Percentiles rank a stretch among this genome's conserved stretches.
Conservation (phyloP, 2,888 invertebrate genomes). For the Coenonympha arcania region DNA sequence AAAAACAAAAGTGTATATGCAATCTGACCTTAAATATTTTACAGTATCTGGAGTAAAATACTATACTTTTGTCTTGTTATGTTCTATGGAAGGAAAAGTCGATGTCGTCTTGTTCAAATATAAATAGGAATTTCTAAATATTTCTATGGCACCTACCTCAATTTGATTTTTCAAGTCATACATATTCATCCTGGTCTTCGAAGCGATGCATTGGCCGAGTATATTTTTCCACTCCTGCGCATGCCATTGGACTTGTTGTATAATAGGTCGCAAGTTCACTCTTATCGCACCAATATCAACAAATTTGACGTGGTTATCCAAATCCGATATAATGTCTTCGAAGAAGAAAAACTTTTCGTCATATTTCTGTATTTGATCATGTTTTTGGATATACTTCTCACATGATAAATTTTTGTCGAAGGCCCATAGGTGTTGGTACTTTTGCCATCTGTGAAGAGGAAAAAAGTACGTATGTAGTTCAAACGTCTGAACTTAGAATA, state of each 20-base stretch:
- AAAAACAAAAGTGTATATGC: too few species aligned
- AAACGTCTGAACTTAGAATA: too few species aligned
- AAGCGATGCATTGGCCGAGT: constrained; percentile 80
- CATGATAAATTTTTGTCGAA: constrained; percentile 82
- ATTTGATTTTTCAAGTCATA: constrained; percentile 79
- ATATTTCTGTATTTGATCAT: constrained; percentile 73
- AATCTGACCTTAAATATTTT: too few species aligned
- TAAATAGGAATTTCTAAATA: too few species aligned
- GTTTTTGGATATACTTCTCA: constrained; percentile 82
- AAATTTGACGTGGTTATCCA: constrained; percentile 73
- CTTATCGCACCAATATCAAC: constrained; percentile 80
- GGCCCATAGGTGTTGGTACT: constrained; percentile 83
- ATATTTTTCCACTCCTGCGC: constrained; percentile 85
- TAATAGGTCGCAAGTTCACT: constrained; percentile 82
- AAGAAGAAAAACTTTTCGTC: constrained; percentile 91
- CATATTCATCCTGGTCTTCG: constrained; percentile 80
- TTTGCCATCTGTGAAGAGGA: constrained; percentile 76
- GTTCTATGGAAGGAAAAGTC: too few species aligned
- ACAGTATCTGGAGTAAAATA: too few species aligned
- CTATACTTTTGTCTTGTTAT: too few species aligned
- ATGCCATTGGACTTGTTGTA: constrained; percentile 78
- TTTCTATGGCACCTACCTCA: constrained; percentile 76
- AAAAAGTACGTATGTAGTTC: too few species aligned
- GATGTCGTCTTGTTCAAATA: too few species aligned
- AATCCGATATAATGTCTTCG: constrained; percentile 80